A percentile compares a stretch with the other conserved stretches of the same genome.
These are phyloP conservation scores for Ophion ellenae DNA, from an alignment of 2,888 invertebrate species.

Conservation along the genomic window DNA sequence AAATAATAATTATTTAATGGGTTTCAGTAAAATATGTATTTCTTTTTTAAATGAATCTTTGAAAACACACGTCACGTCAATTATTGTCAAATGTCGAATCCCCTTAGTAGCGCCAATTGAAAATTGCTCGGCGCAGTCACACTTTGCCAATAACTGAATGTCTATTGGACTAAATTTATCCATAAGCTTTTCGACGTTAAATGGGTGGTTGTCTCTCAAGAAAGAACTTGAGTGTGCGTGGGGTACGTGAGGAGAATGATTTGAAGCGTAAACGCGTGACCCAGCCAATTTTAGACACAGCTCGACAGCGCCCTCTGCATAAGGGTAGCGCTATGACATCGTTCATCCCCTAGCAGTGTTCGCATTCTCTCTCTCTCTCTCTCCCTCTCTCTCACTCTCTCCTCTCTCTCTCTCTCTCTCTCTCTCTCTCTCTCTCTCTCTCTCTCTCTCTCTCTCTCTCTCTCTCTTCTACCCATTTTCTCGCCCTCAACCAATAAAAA, in stretches of 20 bases:
- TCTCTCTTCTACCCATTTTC: conserved; percentile 21
- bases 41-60: background rate
- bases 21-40: background rate
- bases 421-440: conserved; percentile 40
- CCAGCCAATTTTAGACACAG: conserved; percentile 24
- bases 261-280: conserved; percentile 38
- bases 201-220: conserved; percentile 10
- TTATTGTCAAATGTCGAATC: background rate
- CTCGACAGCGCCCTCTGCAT: conserved; percentile 25
- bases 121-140: background rate
- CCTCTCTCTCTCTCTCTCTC: conserved; percentile 24
- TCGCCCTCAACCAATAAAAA: conserved; percentile 74
- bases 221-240: conserved; percentile 15
- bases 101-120: background rate
- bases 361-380: conserved; percentile 4
- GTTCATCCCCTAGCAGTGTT: conserved; percentile 34
- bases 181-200: conserved; percentile 1
- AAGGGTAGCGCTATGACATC: conserved; percentile 41
- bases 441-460: conserved; percentile 29
- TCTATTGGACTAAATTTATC: background rate
- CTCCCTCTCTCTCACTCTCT: conserved; percentile 38
- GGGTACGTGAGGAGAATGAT: conserved; percentile 15
- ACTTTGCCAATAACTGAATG: background rate
- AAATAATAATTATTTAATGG: background rate
- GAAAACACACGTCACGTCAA: background rate